Percentiles rank a stretch among this genome's conserved stretches.
Conservation (phyloP, 1,140 invertebrate species). For the Bemisia tabaci region DNA sequence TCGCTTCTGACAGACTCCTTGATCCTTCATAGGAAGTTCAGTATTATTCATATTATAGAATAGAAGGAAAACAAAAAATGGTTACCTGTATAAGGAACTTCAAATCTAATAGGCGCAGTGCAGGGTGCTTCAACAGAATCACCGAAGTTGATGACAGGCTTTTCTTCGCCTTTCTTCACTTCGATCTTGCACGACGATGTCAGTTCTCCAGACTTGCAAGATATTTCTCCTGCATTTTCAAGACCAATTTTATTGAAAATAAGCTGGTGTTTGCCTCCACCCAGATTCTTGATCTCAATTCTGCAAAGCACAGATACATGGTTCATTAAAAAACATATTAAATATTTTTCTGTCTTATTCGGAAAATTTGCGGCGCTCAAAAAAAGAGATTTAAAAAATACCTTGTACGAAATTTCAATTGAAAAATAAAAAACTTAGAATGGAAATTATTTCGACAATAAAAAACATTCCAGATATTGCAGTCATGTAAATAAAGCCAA, state of each 20-base stretch:
- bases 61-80: constrained; percentile 3
- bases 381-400: not conserved
- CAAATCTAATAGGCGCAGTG: constrained; percentile 61
- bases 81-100: constrained; percentile 84
- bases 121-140: constrained; percentile 66
- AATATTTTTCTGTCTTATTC: too few species aligned
- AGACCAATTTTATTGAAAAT: constrained; percentile 71
- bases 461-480: too few species aligned
- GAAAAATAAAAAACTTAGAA: too few species aligned
- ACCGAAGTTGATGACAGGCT: constrained; percentile 63
- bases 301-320: constrained; percentile 30
- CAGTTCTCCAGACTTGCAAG: constrained; percentile 66
- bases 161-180: constrained; percentile 72
- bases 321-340: not conserved
- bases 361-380: not conserved
- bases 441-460: too few species aligned
- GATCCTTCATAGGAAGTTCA: too few species aligned
- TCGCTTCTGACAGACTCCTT: too few species aligned
- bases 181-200: constrained; percentile 63
- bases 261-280: constrained; percentile 80
- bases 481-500: too few species aligned
- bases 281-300: constrained; percentile 77
- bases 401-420: not conserved
- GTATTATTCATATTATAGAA: too few species aligned
- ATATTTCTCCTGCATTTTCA: constrained; percentile 71